Evolutionary conservation across 2,113 vertebrate genomes (phyloP), one percentile per base, ranked within the genome.

Genomic region (Cebus imitator): DNA sequence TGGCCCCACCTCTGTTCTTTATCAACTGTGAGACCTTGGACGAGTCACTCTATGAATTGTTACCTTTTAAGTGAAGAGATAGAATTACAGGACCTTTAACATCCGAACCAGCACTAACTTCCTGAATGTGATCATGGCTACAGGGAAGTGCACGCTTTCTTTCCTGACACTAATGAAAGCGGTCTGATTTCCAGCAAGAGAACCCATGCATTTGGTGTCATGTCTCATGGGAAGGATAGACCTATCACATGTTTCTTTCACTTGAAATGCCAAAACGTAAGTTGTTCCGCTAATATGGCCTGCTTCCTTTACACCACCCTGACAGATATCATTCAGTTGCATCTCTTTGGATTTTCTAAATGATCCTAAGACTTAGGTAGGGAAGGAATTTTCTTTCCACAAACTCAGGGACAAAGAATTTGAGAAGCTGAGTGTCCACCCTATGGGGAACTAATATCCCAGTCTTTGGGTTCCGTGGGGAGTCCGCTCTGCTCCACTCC

Each of bases 401-500:
- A 94, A n/a, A 55, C 17, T 6, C 57, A 86, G 70, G 45, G 84
- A 70, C 35, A 76, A 14, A 64, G 68, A 78, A 61, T 88, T 61
- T 78, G n/a, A 43, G 52, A 43, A 87, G 57, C 20, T 66, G 9
- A 75, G 45, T 37, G 25, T 55, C 52, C n/a, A 57, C 48, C 23
- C 0, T 3, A 1, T 0, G 32, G n/a, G 8, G 35, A 57, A 18
- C 4, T 18, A 40, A 27, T 4, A 40, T 52, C n/a, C 70, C 58
- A 6, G 32, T 55, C 45, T 85, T 57, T 27, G 43, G 73, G 11
- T 2, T 84, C 43, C 13, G 11, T 30, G 37, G 2, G 18, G n/a
- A 12, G 5, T 25, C 25, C 1, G 0, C 45, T 16, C 27, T 32
- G 8, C 3, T 17, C 3, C 4, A 17, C 17, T 35, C 3, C 70